Base-by-base conservation (phyloP, 2,888 invertebrate species). In the Conops quadrifasciatus region DNA sequence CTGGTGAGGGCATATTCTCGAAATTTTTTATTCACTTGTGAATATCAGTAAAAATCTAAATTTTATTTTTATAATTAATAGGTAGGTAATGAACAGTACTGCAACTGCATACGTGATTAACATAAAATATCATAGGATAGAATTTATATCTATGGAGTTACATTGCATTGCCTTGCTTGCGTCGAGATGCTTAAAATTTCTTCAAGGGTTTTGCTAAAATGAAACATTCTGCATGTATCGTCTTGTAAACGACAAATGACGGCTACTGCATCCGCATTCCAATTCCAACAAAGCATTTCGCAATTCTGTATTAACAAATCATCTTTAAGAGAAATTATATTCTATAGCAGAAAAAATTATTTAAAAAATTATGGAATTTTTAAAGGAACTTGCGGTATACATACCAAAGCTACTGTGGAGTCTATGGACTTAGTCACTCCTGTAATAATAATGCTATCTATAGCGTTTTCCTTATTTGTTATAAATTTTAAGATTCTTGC, bases 371-470 rank as follows among this genome's bases (percentile, higher is more conserved):
- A 59, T 24, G n/a, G 11, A 24, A 66, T 11, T 19, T 28, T 7
- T 47, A 9, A 60, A 70, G 43, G n/a, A 47, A 49, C 15, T 11
- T 51, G 15, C 15, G 49, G n/a, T 68, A 28, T 62, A 75, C 76
- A 84, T 86, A 90, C 90, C 84, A 88, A 87, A 16, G 89, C 90
- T 13, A 90, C 89, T 1, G 91, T 91, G 5, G 88, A 87, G 80
- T 91, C 91, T 75, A 90, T 89, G 75, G 87, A 87, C 67, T 85
- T 86, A 43, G 91, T 86, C 76, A 88, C 88, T 74, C 85, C 85
- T n/a, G 90, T 95, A 87, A 94, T 93, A 63, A 95, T 90, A 66
- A 95, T 92, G 72, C 94, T 91, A 21, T 89, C 89, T 71, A 88
- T 88, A 59, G 63, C 51, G 9, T 1, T 3, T 2, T 66, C 53